Percentiles rank a stretch among this genome's conserved stretches.
phyloP scores from a whole-genome alignment of 2,888 invertebrate species.

The Coelopa pilipes region DNA sequence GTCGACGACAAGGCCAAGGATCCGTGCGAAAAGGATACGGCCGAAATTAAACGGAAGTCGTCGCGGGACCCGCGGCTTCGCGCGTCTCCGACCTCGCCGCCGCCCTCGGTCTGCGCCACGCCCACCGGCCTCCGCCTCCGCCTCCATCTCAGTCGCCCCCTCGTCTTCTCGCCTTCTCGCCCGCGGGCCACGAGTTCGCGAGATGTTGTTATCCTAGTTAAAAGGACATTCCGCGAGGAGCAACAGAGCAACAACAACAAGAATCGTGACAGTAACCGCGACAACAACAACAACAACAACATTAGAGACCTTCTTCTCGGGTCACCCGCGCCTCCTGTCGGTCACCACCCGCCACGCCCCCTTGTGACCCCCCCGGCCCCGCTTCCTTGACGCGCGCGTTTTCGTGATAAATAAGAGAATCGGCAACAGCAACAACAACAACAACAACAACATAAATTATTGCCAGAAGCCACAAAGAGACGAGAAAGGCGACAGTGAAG shows the following conservation, averaged over 20 bases:
- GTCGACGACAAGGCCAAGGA: too few relatives aligned
- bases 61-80: too few relatives aligned
- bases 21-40: too few relatives aligned
- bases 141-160: too few relatives aligned
- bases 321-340: neutral
- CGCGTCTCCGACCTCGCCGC: too few relatives aligned
- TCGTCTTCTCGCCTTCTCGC: too few relatives aligned
- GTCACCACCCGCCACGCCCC: neutral
- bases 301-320: neutral
- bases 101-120: too few relatives aligned
- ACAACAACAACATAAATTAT: conserved; percentile 13
- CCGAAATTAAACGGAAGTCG: too few relatives aligned
- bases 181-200: neutral
- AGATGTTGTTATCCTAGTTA: conserved; percentile 9
- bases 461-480: conserved; percentile 22
- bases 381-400: too few relatives aligned
- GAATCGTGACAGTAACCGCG: neutral
- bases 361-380: neutral
- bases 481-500: neutral
- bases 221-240: neutral
- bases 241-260: too few relatives aligned
- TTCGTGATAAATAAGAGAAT: neutral
- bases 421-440: neutral
- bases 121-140: too few relatives aligned
- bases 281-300: too few relatives aligned